Conservation (phyloP, 2,797 vertebrate species). For the Tolypeutes matacus region DNA sequence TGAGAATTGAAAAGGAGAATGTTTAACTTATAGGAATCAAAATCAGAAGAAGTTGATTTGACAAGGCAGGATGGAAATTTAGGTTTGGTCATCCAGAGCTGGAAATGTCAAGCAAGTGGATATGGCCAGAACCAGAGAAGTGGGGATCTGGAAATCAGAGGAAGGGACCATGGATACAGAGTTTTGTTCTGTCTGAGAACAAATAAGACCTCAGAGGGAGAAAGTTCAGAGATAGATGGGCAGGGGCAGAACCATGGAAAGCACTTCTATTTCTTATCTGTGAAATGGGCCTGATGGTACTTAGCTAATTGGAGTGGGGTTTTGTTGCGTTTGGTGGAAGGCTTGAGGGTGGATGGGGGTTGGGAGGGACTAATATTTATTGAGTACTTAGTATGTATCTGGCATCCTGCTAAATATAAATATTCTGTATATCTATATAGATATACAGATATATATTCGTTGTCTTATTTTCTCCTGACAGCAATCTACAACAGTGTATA, state of each 20-base stretch:
- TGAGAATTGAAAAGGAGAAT: neutral
- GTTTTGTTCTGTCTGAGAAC: neutral
- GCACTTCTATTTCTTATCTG: neutral
- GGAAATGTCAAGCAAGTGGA: neutral
- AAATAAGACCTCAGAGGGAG: neutral
- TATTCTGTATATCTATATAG: neutral
- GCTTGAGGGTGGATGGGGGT: neutral
- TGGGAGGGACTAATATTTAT: neutral
- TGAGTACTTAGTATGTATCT: neutral
- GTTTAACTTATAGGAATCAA: neutral
- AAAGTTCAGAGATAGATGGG: neutral
- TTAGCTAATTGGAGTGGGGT: neutral
- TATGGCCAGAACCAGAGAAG: neutral
- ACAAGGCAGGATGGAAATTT: neutral
- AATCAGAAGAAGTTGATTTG: neutral
- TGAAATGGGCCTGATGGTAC: neutral
- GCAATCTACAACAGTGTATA: neutral
- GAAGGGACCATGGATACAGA: neutral
- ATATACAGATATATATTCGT: no score
- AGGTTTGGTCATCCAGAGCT: neutral
- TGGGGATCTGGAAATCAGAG: neutral
- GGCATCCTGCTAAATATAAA: neutral
- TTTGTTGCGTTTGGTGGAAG: neutral
- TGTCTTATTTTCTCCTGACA: slow-evolving; percentile 24
- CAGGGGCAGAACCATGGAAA: neutral